Evolutionary conservation across 2,113 vertebrate genomes (phyloP), one percentile per base, ranked within the genome.

Genomic region (Ailurus styani): DNA sequence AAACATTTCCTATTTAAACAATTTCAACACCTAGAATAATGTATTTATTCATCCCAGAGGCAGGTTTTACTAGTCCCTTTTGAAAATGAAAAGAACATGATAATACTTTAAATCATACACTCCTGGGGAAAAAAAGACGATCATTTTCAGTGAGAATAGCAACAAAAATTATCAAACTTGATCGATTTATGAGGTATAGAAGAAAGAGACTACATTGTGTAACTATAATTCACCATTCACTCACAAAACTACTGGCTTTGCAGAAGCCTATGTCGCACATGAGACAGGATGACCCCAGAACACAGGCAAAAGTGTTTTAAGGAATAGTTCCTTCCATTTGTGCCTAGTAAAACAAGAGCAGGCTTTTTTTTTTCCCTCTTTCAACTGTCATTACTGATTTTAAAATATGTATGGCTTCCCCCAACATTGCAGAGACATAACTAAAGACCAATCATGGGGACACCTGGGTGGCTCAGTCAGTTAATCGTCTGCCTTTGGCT

Each of bases 1-100:
- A 96, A 96, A 88, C 66, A 82, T 60, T 47, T 54, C 25, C 87
- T 89, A 91, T 96, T 96, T 90, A 81, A 37, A 96, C 34, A 91
- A 93, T 87, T 79, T 73, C 45, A 95, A 70, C 57, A 97, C 20
- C 27, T 83, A 55, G 34, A 93, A 95, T 90, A 90, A 93, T 42
- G 45, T 27, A 81, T 64, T 83, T 87, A 81, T 85, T 94, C 55
- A 88, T 94, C 93, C 40, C 75, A 87, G 55, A 95, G 52, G 40
- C 0, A 2, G n/a, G 45, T 79, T 95, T 93, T 93, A 92, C 92
- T 94, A 87, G 42, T 62, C 70, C 7, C 93, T 95, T 95, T 97
- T 1, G 18, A 96, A 55, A 97, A 64, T 42, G 62, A 45, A 55
- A 78, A 93, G 89, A 70, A 62, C 13, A 79, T 29, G 54, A 79